phyloP scores from a whole-genome alignment of 2,888 invertebrate species.

The Dynastes hyllus region DNA sequence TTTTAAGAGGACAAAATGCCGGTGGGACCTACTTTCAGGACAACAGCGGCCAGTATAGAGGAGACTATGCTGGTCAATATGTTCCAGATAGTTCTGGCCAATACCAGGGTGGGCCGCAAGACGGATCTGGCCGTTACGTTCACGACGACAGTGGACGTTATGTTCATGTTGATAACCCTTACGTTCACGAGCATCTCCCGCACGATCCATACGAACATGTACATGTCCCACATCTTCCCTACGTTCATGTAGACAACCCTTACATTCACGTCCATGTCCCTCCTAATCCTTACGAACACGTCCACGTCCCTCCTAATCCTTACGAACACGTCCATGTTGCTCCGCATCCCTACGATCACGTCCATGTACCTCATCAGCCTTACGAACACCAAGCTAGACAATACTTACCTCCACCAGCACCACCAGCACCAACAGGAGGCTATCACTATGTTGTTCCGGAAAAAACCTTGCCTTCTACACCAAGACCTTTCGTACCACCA shows the following conservation, averaged over 20 bases:
- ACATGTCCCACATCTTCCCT: conserved; percentile 1
- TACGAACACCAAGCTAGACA: conserved; percentile 44
- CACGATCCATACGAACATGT: conserved; percentile 25
- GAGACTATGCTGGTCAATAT: conserved; percentile 74
- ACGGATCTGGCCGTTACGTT: conserved; percentile 66
- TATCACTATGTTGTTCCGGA: neutral
- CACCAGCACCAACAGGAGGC: neutral
- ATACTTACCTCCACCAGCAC: neutral
- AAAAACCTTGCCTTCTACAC: neutral
- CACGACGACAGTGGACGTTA: conserved; percentile 54
- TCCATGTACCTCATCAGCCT: conserved; percentile 14
- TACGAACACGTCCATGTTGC: conserved; percentile 17
- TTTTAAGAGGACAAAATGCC: conserved; percentile 26
- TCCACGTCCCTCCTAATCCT: neutral
- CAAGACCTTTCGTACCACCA: neutral
- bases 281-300: conserved; percentile 25
- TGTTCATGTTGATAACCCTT: conserved; percentile 66
- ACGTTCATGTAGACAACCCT: conserved; percentile 28
- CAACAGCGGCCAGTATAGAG: conserved; percentile 72
- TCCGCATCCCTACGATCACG: conserved; percentile 11
- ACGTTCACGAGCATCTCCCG: conserved; percentile 64
- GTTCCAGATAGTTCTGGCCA: conserved; percentile 63
- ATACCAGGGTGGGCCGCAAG: conserved; percentile 60
- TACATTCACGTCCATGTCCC: conserved; percentile 20
- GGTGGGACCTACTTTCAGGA: too few species aligned